Evolutionary conservation across 2,113 vertebrate genomes (phyloP), one percentile per base, ranked within the genome.

Genomic region (Ailuropoda melanoleuca): DNA sequence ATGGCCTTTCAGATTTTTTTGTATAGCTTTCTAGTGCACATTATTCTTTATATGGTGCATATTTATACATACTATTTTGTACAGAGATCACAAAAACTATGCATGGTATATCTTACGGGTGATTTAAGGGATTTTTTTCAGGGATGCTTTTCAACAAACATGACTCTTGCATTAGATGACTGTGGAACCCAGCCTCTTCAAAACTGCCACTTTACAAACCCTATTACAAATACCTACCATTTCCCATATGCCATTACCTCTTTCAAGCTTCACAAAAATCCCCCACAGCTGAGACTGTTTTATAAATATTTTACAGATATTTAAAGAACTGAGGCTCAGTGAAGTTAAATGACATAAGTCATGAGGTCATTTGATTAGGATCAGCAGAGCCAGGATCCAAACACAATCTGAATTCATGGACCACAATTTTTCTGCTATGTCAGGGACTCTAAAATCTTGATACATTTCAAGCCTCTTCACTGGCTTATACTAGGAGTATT

Each of bases 241-340:
- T 46, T 88, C 29, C 11, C 15, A 13, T 14, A 37, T 15, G 29
- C 26, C 6, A 18, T 10, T 14, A 21, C 4, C 21, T 90, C 13
- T 11, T 56, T 31, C n/a, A 93, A 82, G 53, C 46, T 1, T 70
- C 74, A 64, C 11, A 74, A 80, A 89, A 77, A 53, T 48, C 56
- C 56, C 53, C 31, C 24, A 21, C 26, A 8, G 39, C 21, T 85
- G 48, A 74, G 46, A 88, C 3, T 31, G 13, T 60, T 60, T 78
- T n/a, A 43, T 55, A n/a, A 55, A 48, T 88, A 75, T 93, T 94
- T 94, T 96, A 90, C 2, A 95, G 74, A 68, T 19, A 50, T 53
- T 88, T 80, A 39, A 53, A 86, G 87, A 56, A 90, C 14, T 17
- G 89, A 83, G 13, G 34, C n/a, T 96, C 50, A 24, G 80, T 19